Evolutionary conservation across 2,888 invertebrate species (phyloP).

Genomic region (Cephus rjabovi): DNA sequence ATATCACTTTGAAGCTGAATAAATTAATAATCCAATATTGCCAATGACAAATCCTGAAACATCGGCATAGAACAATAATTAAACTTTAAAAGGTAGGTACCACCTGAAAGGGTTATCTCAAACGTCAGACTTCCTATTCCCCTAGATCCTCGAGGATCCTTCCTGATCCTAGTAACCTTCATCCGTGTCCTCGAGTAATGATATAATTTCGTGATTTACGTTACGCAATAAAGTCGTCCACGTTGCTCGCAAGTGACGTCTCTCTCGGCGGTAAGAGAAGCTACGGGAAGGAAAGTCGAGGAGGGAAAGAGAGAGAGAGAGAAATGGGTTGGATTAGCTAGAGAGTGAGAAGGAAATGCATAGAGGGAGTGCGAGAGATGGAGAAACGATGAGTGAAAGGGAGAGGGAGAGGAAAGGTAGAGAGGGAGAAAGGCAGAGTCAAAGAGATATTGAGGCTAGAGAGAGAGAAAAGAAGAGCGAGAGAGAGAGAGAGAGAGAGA

Average conservation of each 20-base stretch:
- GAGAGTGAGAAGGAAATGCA: not conserved
- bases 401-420: constrained; percentile 13
- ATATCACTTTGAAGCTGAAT: not conserved
- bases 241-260: not conserved
- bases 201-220: constrained; percentile 11
- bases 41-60: not conserved
- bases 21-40: not conserved
- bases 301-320: not conserved
- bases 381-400: constrained; percentile 4
- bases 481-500: constrained; percentile 20
- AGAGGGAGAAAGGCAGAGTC: not conserved
- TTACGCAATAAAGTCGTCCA: not conserved
- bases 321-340: not conserved
- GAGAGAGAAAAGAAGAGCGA: constrained; percentile 15
- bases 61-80: not conserved
- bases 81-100: too few species aligned
- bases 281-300: not conserved
- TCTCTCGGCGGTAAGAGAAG: not conserved
- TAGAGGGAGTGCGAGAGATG: not conserved
- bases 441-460: too few species aligned
- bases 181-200: not conserved
- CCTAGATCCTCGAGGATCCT: not conserved
- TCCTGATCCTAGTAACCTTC: not conserved
- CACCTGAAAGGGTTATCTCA: too few species aligned
- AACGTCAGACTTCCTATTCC: not conserved